phyloP scores from a whole-genome alignment of 2,888 invertebrate species.

The Eupithecia vulgata region DNA sequence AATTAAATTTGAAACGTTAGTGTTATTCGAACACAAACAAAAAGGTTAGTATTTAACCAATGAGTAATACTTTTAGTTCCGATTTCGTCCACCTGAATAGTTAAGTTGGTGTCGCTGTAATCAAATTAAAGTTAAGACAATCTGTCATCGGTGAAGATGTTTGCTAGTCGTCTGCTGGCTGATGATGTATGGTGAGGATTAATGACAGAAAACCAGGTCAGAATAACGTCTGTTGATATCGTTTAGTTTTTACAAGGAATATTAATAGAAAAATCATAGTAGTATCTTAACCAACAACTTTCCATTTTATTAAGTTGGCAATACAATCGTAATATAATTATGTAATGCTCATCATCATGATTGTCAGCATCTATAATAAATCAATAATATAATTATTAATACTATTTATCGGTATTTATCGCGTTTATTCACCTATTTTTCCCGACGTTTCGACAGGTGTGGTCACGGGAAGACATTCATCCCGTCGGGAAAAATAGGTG shows the following conservation, averaged over 20 bases:
- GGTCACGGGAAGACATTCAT: too few species aligned
- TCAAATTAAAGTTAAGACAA: slow-evolving; percentile 71
- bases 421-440: too few species aligned
- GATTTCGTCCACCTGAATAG: background rate
- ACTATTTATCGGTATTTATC: too few species aligned
- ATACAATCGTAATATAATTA: too few species aligned
- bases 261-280: slow-evolving; percentile 1
- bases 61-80: background rate
- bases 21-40: background rate
- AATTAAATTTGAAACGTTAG: background rate
- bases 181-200: slow-evolving; percentile 51
- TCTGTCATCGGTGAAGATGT: slow-evolving; percentile 65
- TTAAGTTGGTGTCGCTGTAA: slow-evolving; percentile 40
- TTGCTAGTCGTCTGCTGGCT: slow-evolving; percentile 41
- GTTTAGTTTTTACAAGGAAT: slow-evolving; percentile 8
- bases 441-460: too few species aligned
- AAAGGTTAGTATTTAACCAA: background rate
- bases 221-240: slow-evolving; percentile 29
- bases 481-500: too few species aligned
- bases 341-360: too few species aligned
- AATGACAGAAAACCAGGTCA: slow-evolving; percentile 60
- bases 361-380: too few species aligned
- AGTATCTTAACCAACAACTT: background rate
- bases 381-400: too few species aligned
- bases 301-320: background rate